Evolutionary conservation across 2,113 vertebrate species (phyloP), one percentile per base, ranked within the genome.

Genomic region (Malurus cyaneus): DNA sequence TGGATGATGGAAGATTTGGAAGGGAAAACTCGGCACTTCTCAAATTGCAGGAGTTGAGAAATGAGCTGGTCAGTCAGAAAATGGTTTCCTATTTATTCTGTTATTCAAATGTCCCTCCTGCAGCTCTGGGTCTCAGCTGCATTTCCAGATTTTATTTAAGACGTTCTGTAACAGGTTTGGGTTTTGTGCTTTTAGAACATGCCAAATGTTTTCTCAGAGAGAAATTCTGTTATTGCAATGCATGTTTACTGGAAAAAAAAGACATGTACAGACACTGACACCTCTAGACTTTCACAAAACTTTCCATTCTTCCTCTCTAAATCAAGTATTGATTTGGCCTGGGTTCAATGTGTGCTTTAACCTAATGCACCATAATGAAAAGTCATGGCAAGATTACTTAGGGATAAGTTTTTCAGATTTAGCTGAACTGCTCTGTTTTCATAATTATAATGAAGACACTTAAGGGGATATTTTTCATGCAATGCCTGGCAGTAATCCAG

Each of bases 261-360:
- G 50, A 62, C 36, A 60, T 9, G n/a, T 74, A 57, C 31, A 47
- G 67, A 64, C 1, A 6, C 64, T 88, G 92, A 72, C 64, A 64
- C 23, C 49, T 86, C 61, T 64, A 77, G 88, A 92, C 44, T 89
- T 90, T 44, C n/a, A 52, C 41, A 92, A 57, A 95, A 88, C 19
- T 83, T 79, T 54, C 62, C 67, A 46, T 49, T 76, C 71, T 87
- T 92, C 79, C 47, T 93, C 78, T 89, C 56, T 46, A 90, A 91
- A 92, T 88, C 88, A 93, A 26, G 54, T 78, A 72, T 95, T 93
- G 89, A 77, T 96, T 96, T 92, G 74, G 65, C 78, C 32, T 82
- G 54, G 20, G 44, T 95, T 94, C 91, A 94, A 53, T 16, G 67
- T 90, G 76, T 88, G 83, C 69, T 93, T 94, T 96, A 84, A 91